Evolutionary conservation across 2,113 vertebrate species (phyloP).

Genomic region (Calcarius ornatus): DNA sequence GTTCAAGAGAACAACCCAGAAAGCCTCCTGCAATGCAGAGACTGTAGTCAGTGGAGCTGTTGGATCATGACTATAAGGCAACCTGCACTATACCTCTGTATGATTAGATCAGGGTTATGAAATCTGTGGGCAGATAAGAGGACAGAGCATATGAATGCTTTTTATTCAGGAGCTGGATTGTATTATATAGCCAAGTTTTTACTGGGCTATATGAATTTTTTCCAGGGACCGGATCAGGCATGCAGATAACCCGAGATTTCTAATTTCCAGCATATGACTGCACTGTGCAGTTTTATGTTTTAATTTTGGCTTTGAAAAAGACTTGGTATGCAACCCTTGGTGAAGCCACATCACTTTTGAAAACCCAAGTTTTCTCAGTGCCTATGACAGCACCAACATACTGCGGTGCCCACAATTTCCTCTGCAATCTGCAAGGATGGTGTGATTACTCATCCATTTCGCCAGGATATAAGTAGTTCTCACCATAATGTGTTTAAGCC

Average conservation of each 20-base stretch:
- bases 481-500: not conserved
- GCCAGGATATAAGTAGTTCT: conserved; percentile 8
- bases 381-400: not conserved
- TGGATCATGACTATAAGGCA: not conserved
- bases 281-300: not conserved
- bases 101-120: not conserved
- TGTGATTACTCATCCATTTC: conserved; percentile 30
- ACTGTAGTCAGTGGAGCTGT: not conserved
- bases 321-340: not conserved
- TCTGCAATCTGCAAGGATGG: not conserved
- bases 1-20: not conserved
- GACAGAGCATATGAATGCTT: not conserved
- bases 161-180: not conserved
- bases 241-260: not conserved
- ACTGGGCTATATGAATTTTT: not conserved
- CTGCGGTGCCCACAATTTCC: not conserved
- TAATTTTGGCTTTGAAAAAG: not conserved
- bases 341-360: not conserved
- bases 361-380: not conserved
- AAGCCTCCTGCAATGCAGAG: not conserved
- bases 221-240: not conserved
- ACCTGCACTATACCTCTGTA: not conserved
- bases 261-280: not conserved
- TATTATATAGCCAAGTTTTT: not conserved
- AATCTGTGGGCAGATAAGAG: not conserved